A percentile compares a stretch with the other conserved stretches of the same genome.
Evolutionary conservation across 2,113 vertebrate species (phyloP).

Genomic region (Apistogramma diplotaenia): DNA sequence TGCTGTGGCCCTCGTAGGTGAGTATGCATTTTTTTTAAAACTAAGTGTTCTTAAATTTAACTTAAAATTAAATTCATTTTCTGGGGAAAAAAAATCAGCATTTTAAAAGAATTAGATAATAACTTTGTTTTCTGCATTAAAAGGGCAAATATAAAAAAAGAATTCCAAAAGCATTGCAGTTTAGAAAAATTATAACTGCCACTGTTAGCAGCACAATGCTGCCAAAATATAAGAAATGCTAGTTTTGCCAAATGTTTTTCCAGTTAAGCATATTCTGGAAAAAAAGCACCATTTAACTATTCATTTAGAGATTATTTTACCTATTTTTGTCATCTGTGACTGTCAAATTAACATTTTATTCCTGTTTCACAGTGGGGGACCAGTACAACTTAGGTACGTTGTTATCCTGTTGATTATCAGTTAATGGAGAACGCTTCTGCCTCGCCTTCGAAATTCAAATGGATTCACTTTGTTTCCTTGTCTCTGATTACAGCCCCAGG

Average conservation of each 20-base stretch:
- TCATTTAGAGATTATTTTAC: not conserved
- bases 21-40: conserved; percentile 9
- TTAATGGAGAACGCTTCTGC: not conserved
- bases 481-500: conserved; percentile 67
- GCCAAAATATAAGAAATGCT: not conserved
- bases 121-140: too few relatives aligned
- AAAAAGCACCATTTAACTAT: not conserved
- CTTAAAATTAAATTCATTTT: not conserved
- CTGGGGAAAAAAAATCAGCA: not conserved
- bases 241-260: not conserved
- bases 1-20: conserved; percentile 63
- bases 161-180: not conserved
- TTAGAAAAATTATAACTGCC: not conserved
- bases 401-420: not conserved
- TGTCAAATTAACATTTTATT: not conserved
- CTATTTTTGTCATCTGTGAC: not conserved
- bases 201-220: not conserved
- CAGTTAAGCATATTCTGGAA: not conserved
- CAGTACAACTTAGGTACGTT: conserved; percentile 62
- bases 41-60: not conserved
- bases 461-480: not conserved
- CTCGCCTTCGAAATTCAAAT: not conserved
- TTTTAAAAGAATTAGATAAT: not conserved
- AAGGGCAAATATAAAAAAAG: not conserved
- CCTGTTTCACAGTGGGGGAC: conserved; percentile 45